Evolutionary conservation across 53 echinoderm and acorn worm species (phyloP).

Genomic region (Luidia sarsii): DNA sequence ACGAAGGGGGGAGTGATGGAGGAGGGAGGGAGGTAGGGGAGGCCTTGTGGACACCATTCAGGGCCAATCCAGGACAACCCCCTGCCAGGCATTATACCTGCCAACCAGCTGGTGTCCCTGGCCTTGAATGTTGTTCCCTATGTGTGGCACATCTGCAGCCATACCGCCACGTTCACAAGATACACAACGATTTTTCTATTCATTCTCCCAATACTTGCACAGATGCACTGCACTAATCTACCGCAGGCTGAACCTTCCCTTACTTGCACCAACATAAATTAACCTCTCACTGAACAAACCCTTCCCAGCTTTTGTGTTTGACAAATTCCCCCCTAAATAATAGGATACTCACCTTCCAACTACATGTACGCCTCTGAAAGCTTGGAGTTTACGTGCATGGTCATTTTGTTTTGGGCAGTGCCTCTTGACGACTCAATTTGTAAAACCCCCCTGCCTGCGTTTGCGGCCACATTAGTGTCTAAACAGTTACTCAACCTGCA

Average conservation of each 20-base stretch:
- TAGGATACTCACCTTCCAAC: not conserved
- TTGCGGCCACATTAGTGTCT: slow-evolving; percentile 41
- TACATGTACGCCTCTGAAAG: not conserved
- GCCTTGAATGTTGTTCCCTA: slow-evolving; percentile 52
- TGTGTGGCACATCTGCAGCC: slow-evolving; percentile 40
- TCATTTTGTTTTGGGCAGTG: not conserved
- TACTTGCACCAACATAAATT: too few relatives aligned
- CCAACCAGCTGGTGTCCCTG: slow-evolving; percentile 43
- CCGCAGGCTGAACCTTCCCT: too few relatives aligned
- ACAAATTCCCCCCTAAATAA: too few relatives aligned
- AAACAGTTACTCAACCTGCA: slow-evolving; percentile 29
- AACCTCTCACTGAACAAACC: too few relatives aligned
- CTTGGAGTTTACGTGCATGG: not conserved
- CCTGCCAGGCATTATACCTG: slow-evolving; percentile 30
- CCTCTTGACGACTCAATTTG: too few relatives aligned
- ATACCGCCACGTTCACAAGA: slow-evolving; percentile 38
- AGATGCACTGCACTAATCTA: too few relatives aligned
- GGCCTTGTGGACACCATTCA: too few relatives aligned
- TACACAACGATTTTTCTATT: slow-evolving; percentile 22
- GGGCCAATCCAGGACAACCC: too few relatives aligned
- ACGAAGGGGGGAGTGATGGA: too few relatives aligned
- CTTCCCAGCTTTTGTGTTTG: too few relatives aligned
- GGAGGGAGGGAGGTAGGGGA: too few relatives aligned
- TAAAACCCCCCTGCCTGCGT: not conserved
- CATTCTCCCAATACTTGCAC: not conserved